Percentiles rank a stretch among this genome's conserved stretches.
These are phyloP conservation scores for Gari tellinella DNA, from an alignment of 2,888 invertebrate species.

Conservation along the genomic window DNA sequence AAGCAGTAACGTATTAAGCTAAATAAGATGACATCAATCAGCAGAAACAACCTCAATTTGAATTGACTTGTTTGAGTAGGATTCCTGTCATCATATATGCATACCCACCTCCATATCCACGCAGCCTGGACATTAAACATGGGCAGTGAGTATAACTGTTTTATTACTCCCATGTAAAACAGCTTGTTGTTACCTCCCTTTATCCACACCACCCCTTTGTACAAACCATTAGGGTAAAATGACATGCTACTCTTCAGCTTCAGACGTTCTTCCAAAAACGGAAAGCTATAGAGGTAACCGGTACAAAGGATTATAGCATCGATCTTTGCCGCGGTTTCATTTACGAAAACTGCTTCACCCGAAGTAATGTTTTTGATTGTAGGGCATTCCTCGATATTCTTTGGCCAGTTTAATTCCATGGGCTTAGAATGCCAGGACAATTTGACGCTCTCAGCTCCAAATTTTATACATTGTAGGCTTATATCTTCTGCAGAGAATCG, in stretches of 20 bases:
- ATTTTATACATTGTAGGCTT: conserved; percentile 31
- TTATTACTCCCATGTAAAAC: conserved; percentile 40
- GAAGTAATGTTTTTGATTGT: conserved; percentile 27
- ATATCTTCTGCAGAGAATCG: conserved; percentile 47
- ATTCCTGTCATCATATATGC: no score
- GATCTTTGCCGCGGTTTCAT: conserved; percentile 44
- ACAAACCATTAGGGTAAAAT: conserved; percentile 36
- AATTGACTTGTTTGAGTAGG: no score
- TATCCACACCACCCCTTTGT: conserved; percentile 43
- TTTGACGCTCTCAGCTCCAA: no score
- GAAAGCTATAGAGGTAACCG: conserved; percentile 35
- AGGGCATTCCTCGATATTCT: conserved; percentile 46
- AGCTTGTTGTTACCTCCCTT: conserved; percentile 44
- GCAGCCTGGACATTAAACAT: conserved; percentile 55
- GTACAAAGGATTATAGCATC: conserved; percentile 48
- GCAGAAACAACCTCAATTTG: no score
- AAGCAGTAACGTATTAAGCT: no score
- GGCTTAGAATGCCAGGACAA: conserved; percentile 38
- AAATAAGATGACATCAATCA: no score
- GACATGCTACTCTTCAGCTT: conserved; percentile 6
- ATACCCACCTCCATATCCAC: conserved; percentile 40
- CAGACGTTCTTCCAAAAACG: conserved; percentile 30
- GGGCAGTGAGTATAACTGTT: conserved; percentile 47
- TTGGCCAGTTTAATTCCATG: conserved; percentile 52
- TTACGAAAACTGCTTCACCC: conserved; percentile 40